phyloP scores from a whole-genome alignment of 2,113 vertebrate species.

The Coryphaenoides rupestris region DNA sequence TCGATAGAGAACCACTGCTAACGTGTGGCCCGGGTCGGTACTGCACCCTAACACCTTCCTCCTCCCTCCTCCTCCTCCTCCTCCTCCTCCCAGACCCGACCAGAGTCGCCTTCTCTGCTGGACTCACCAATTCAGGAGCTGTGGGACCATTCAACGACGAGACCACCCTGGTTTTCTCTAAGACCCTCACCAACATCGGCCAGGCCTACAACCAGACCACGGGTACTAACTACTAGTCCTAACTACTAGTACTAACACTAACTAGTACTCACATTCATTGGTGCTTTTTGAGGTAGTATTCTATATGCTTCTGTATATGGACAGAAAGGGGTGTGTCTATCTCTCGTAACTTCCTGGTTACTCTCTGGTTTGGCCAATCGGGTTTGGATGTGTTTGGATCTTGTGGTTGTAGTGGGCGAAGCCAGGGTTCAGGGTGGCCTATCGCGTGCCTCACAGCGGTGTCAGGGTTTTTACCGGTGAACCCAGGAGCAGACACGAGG shows the following conservation, averaged over 20 bases:
- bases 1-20: not conserved
- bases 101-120: conserved; percentile 58
- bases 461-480: not conserved
- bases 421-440: no score
- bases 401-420: no score
- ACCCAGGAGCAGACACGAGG: no score
- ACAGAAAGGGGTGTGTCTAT: no score
- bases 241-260: not conserved
- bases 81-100: conserved; percentile 24
- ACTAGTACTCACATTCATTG: no score
- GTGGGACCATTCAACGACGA: conserved; percentile 59
- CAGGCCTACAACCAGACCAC: conserved; percentile 45
- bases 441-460: not conserved
- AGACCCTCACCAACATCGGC: conserved; percentile 50
- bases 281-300: no score
- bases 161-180: conserved; percentile 54
- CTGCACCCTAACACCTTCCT: not conserved
- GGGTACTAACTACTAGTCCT: conserved; percentile 25
- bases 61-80: no score
- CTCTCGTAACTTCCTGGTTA: no score
- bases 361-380: no score
- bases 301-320: no score
- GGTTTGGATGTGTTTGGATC: no score
- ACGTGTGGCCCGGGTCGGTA: not conserved
- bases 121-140: conserved; percentile 50